Evolutionary conservation across 64 coral and sea anemone genomes (phyloP), one percentile per base, ranked within the genome.

Genomic region (Platygyra sinensis): DNA sequence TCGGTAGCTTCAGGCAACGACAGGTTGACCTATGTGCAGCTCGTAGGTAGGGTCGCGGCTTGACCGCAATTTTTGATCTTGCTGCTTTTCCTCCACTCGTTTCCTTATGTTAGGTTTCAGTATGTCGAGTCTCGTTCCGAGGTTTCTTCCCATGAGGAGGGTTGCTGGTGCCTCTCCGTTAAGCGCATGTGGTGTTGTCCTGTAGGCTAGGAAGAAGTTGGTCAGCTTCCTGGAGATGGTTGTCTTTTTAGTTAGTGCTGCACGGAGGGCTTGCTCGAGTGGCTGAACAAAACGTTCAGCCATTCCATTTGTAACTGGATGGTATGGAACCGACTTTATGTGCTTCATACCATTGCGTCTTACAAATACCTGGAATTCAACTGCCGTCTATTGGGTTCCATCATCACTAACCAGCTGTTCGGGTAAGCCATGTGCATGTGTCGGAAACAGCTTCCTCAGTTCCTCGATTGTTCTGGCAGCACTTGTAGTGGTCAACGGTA

Each of bases 221-320:
- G 72, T 39, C 84, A 92, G 25, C 38, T 86, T 74, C 71, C 51
- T 2, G 2, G 62, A 74, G 72, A 76, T 20, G 15, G 22, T 19
- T 10, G 77, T 76, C 42, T 61, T 61, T 71, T 86, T 38, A 67
- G 36, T 36, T 9, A n/a, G n/a, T 36, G 79, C 30, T 19, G 61
- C 79, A 3, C 74, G 80, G 10, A 93, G 62, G 27, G 86, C 86
- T 82, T 87, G 79, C 55, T 76, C 63, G 69, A 93, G 72, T 14
- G 86, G 86, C 63, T 77, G 92, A 24, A 88, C 82, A 28, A 78
- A 76, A 46, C 69, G 67, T 14, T 93, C 78, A 19, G 83, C 77
- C 2, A 64, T 13, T 30, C 76, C 75, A 77, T 89, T 89, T 28
- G 55, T 80, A 5, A 62, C 87, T 67, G 67, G 91, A 29, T 87